A percentile compares a stretch with the other conserved stretches of the same genome.
phyloP scores from a whole-genome alignment of 2,113 vertebrate genomes.

The Lampris megalopsis region DNA sequence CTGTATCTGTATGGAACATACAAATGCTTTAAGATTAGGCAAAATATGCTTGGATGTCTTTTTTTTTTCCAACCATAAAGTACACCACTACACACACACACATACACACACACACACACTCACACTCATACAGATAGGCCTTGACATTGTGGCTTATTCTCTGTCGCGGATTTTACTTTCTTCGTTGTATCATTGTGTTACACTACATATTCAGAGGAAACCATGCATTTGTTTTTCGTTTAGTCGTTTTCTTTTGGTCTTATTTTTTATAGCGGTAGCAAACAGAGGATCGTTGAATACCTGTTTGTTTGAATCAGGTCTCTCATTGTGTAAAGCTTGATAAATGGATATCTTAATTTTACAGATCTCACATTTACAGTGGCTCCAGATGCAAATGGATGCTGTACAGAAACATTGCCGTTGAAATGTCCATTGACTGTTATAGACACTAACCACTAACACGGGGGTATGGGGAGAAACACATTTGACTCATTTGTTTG shows the following conservation, averaged over 20 bases:
- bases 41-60: constrained; percentile 21
- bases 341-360: constrained; percentile 67
- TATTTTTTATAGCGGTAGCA: constrained; percentile 53
- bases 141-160: constrained; percentile 17
- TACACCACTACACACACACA: constrained; percentile 51
- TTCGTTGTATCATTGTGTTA: constrained; percentile 22
- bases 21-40: constrained; percentile 64
- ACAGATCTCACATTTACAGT: constrained; percentile 51
- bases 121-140: constrained; percentile 20
- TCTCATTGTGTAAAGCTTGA: constrained; percentile 59
- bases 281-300: constrained; percentile 56
- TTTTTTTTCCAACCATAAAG: constrained; percentile 47
- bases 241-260: constrained; percentile 18
- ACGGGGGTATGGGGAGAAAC: constrained; percentile 5
- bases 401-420: constrained; percentile 30
- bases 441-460: constrained; percentile 22
- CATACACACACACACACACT: constrained; percentile 33
- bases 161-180: constrained; percentile 29
- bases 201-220: constrained; percentile 66
- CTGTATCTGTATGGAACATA: constrained; percentile 60
- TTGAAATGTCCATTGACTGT: constrained; percentile 22
- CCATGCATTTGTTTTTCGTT: constrained; percentile 18
- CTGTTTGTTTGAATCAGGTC: constrained; percentile 67
- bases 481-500: constrained; percentile 26
- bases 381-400: constrained; percentile 42